Percentiles rank a stretch among this genome's conserved stretches.
Evolutionary conservation across 2,797 vertebrate genomes (phyloP).

Genomic region (Melanotaenia boesemani): DNA sequence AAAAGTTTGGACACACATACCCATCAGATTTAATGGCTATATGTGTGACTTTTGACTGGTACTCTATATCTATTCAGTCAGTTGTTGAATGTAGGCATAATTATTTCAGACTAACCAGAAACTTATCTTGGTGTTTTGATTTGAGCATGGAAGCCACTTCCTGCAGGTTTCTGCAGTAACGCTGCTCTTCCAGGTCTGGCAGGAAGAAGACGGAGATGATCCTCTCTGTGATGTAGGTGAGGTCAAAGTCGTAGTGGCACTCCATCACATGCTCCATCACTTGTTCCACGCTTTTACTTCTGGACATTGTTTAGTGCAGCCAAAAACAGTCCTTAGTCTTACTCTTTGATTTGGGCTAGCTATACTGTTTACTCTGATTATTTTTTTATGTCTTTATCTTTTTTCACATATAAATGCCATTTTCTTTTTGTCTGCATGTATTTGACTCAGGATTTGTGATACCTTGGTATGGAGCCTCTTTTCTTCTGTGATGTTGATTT

Average conservation of each 20-base stretch:
- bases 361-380: neutral
- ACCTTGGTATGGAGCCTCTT: conserved; percentile 87
- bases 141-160: conserved; percentile 93
- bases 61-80: neutral
- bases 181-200: conserved; percentile 87
- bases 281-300: conserved; percentile 88
- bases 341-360: neutral
- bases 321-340: neutral
- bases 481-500: conserved; percentile 84
- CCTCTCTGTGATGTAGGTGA: conserved; percentile 94
- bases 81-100: neutral
- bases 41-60: neutral
- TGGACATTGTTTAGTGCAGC: conserved; percentile 45
- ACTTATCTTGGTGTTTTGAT: conserved; percentile 93
- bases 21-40: neutral
- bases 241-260: conserved; percentile 89
- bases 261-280: conserved; percentile 93
- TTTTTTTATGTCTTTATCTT: neutral
- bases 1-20: no score
- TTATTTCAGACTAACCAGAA: conserved; percentile 82
- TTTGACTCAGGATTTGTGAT: conserved; percentile 9
- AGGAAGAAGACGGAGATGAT: conserved; percentile 93
- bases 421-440: neutral
- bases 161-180: conserved; percentile 87
- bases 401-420: neutral